A percentile compares a stretch with the other conserved stretches of the same genome.
Conservation (phyloP, 2,888 invertebrate species). For the Conistra vaccinii region DNA sequence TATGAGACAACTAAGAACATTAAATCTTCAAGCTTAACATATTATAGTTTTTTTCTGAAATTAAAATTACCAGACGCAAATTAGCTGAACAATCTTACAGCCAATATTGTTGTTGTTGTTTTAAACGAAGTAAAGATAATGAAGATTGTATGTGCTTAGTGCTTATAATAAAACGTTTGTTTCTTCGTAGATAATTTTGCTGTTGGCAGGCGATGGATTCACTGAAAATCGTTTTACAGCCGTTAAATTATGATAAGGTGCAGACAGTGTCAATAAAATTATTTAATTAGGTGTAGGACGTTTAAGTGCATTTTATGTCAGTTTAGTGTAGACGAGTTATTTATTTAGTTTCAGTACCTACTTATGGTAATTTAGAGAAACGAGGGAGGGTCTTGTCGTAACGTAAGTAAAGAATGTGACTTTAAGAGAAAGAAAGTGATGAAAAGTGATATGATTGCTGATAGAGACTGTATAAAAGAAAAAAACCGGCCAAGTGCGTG, state of each 20-base stretch:
- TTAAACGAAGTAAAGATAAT: slow-evolving; percentile 10
- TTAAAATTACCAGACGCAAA: not conserved
- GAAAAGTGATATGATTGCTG: not conserved
- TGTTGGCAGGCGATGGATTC: slow-evolving; percentile 17
- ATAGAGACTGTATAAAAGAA: not conserved
- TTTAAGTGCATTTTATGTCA: slow-evolving; percentile 5
- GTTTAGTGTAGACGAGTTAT: not conserved
- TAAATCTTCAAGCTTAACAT: not conserved
- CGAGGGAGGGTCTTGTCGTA: too few relatives aligned
- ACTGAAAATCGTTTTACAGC: slow-evolving; percentile 43
- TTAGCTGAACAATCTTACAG: slow-evolving; percentile 5
- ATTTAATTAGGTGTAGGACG: slow-evolving; percentile 37
- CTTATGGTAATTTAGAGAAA: too few relatives aligned
- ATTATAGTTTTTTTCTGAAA: not conserved
- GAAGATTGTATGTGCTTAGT: slow-evolving; percentile 7
- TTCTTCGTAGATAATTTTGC: slow-evolving; percentile 28
- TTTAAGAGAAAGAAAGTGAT: not conserved
- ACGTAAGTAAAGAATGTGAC: not conserved
- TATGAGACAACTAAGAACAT: not conserved
- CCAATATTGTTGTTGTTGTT: slow-evolving; percentile 11
- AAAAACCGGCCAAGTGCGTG: too few relatives aligned
- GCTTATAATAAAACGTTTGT: slow-evolving; percentile 32
- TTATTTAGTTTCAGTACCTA: not conserved
- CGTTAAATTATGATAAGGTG: slow-evolving; percentile 25
- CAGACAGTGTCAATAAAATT: slow-evolving; percentile 15